Percentiles rank a stretch among this genome's conserved stretches.
phyloP scores from a whole-genome alignment of 1,140 invertebrate genomes.

The Drosophila kohkoa region DNA sequence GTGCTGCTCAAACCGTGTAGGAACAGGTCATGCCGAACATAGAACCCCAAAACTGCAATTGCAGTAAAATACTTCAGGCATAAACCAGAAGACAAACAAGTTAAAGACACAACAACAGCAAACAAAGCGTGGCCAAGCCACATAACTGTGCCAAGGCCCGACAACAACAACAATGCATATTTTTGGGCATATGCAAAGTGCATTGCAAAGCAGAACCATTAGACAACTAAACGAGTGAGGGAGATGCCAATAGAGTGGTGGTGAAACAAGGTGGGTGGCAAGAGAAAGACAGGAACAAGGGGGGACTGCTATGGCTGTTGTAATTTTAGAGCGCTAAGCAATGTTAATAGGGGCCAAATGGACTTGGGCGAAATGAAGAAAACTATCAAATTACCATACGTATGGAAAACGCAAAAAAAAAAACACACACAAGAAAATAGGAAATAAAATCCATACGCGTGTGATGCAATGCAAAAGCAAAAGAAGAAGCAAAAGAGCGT shows the following conservation, averaged over 20 bases:
- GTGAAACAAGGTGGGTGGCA: slow-evolving; percentile 21
- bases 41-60: slow-evolving; percentile 30
- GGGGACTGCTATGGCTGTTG: neutral
- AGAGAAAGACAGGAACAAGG: slow-evolving; percentile 9
- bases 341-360: slow-evolving; percentile 69
- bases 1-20: slow-evolving; percentile 1
- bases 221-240: slow-evolving; percentile 15
- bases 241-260: slow-evolving; percentile 45
- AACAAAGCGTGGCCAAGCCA: slow-evolving; percentile 58
- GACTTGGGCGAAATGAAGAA: slow-evolving; percentile 47
- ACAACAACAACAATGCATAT: slow-evolving; percentile 19
- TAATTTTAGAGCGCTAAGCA: slow-evolving; percentile 57
- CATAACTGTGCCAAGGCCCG: slow-evolving; percentile 78
- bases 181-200: slow-evolving; percentile 55
- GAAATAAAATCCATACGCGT: slow-evolving; percentile 22
- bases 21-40: slow-evolving; percentile 30
- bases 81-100: slow-evolving; percentile 44
- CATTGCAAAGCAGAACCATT: slow-evolving; percentile 46
- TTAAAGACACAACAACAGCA: slow-evolving; percentile 28
- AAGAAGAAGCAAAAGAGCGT: slow-evolving; percentile 12
- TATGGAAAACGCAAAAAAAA: slow-evolving; percentile 18
- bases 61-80: slow-evolving; percentile 16
- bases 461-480: slow-evolving; percentile 33
- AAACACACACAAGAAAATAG: neutral
- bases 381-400: slow-evolving; percentile 63